Percentiles rank a stretch among this genome's conserved stretches.
These are phyloP conservation scores for Notoglanidium macrostoma DNA, from an alignment of 2,797 vertebrate genomes.

Conservation along the genomic window DNA sequence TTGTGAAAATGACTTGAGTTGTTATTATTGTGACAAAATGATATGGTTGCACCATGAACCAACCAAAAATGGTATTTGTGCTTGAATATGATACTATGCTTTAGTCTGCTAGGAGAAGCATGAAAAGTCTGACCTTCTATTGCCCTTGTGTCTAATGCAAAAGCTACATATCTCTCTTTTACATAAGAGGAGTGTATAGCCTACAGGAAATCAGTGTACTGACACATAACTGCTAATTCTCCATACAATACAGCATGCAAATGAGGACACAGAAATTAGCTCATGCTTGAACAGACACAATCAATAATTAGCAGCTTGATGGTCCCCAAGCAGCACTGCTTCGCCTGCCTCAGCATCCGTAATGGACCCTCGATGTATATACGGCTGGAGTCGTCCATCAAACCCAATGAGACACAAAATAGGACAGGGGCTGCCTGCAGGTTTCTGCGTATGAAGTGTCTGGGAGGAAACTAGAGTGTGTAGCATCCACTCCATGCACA, in stretches of 20 bases:
- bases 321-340: conserved; percentile 42
- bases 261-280: conserved; percentile 55
- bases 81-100: background rate
- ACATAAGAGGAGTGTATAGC: conserved; percentile 22
- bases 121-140: background rate
- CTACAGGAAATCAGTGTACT: conserved; percentile 37
- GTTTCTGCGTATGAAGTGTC: background rate
- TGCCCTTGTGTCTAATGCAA: background rate
- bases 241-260: conserved; percentile 43
- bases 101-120: background rate
- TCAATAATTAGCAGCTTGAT: conserved; percentile 59
- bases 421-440: conserved; percentile 32
- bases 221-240: conserved; percentile 42
- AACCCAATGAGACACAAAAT: conserved; percentile 47
- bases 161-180: background rate
- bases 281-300: conserved; percentile 55
- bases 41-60: background rate
- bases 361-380: conserved; percentile 41
- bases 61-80: background rate
- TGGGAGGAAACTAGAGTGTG: conserved; percentile 1
- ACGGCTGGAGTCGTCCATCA: conserved; percentile 32
- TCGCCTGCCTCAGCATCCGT: conserved; percentile 30
- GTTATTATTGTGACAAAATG: background rate
- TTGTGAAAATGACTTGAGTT: background rate
- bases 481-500: background rate